Evolutionary conservation across 2,888 invertebrate species (phyloP).

Genomic region (Aelia acuminata): DNA sequence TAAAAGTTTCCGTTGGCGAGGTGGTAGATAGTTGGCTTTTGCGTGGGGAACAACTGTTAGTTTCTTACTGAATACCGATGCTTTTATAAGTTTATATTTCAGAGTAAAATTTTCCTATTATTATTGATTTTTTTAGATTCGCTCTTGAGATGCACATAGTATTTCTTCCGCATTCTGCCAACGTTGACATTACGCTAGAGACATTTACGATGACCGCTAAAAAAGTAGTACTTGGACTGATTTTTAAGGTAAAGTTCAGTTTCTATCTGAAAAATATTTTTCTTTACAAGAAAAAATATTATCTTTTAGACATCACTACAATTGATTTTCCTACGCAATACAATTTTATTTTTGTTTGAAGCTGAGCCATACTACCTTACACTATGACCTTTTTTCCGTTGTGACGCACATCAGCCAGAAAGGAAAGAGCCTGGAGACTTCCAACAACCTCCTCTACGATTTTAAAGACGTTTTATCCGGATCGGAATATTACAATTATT

Average conservation of each 20-base stretch:
- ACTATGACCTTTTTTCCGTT: not conserved
- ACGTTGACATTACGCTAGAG: not conserved
- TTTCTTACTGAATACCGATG: too few relatives aligned
- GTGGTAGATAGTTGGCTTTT: too few relatives aligned
- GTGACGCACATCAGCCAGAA: not conserved
- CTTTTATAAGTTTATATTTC: not conserved
- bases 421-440: not conserved
- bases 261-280: too few relatives aligned
- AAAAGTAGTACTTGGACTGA: not conserved
- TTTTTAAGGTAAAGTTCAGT: not conserved
- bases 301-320: not conserved
- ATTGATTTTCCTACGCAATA: not conserved
- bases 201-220: not conserved
- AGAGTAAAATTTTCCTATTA: not conserved
- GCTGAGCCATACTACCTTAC: not conserved
- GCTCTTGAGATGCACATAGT: not conserved
- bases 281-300: too few relatives aligned
- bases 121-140: not conserved
- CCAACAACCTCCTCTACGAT: slow-evolving; percentile 13
- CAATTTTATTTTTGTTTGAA: not conserved
- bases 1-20: too few relatives aligned
- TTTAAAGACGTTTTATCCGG: not conserved
- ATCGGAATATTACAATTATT: not conserved
- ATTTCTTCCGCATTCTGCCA: not conserved
- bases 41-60: too few relatives aligned